phyloP scores from a whole-genome alignment of 2,888 invertebrate genomes.

The Ctenicera cuprea region DNA sequence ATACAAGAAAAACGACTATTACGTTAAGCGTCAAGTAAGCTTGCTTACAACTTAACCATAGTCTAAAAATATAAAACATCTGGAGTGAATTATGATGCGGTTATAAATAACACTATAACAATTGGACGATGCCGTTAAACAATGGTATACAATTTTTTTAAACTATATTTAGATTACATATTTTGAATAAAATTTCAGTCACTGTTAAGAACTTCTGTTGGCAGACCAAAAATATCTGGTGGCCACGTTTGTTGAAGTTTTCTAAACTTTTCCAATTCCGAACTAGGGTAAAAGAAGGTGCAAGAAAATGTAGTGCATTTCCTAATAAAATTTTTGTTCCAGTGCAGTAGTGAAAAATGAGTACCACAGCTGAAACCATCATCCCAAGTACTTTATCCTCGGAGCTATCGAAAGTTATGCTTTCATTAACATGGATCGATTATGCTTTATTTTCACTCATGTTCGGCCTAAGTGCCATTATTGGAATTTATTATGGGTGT shows the following conservation, averaged over 20 bases:
- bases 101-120: neutral
- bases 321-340: too few species aligned
- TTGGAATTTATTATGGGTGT: slow-evolving; percentile 72
- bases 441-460: slow-evolving; percentile 65
- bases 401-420: neutral
- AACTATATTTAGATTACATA: neutral
- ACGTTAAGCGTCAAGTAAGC: too few species aligned
- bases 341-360: neutral
- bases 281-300: too few species aligned
- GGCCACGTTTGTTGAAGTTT: neutral
- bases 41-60: too few species aligned
- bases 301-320: too few species aligned
- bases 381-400: neutral
- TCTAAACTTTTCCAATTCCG: neutral
- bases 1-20: too few species aligned
- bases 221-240: slow-evolving; percentile 14
- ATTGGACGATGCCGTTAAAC: neutral
- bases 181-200: neutral
- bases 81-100: neutral
- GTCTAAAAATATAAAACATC: neutral
- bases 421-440: slow-evolving; percentile 45
- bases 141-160: slow-evolving; percentile 4
- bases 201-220: neutral
- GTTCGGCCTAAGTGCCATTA: slow-evolving; percentile 64
- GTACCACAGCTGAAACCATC: neutral